Percentiles rank a stretch among this genome's conserved stretches.
These are phyloP conservation scores for Busseola fusca DNA, from an alignment of 2,888 invertebrate genomes.

Conservation along the genomic window DNA sequence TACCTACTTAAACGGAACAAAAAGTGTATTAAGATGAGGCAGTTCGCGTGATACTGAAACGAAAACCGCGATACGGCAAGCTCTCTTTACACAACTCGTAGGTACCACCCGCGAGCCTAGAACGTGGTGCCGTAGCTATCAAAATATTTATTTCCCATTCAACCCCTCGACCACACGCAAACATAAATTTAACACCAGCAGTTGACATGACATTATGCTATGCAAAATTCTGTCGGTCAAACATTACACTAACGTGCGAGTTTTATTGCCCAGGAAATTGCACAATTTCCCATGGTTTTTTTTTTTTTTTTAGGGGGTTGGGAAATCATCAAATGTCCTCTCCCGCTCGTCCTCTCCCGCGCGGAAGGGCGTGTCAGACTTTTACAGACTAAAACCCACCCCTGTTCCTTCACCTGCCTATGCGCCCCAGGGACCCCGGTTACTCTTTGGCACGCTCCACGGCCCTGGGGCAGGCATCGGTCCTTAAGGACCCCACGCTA, in stretches of 20 bases:
- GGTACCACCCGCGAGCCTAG: slow-evolving; percentile 3
- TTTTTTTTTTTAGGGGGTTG: too few relatives aligned
- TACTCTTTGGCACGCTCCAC: too few relatives aligned
- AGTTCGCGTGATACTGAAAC: slow-evolving; percentile 67
- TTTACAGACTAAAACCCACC: too few relatives aligned
- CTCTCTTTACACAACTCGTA: slow-evolving; percentile 38
- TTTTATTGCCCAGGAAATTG: slow-evolving; percentile 21
- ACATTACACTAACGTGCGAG: neutral
- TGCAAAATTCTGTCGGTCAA: slow-evolving; percentile 20
- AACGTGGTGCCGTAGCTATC: slow-evolving; percentile 14
- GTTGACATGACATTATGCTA: slow-evolving; percentile 27
- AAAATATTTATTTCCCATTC: slow-evolving; percentile 39
- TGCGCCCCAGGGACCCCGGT: too few relatives aligned
- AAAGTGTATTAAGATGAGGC: slow-evolving; percentile 71
- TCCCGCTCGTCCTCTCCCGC: too few relatives aligned
- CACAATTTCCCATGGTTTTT: too few relatives aligned
- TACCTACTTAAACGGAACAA: slow-evolving; percentile 68
- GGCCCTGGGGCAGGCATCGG: too few relatives aligned
- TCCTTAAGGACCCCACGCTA: too few relatives aligned
- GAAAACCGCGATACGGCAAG: slow-evolving; percentile 30
- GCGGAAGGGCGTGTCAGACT: too few relatives aligned
- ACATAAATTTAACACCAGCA: slow-evolving; percentile 24
- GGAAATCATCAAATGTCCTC: too few relatives aligned
- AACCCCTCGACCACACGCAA: slow-evolving; percentile 34
- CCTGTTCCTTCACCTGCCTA: too few relatives aligned